Percentiles rank a stretch among this genome's conserved stretches.
phyloP scores from a whole-genome alignment of 2,113 vertebrate species.

The Numida meleagris region DNA sequence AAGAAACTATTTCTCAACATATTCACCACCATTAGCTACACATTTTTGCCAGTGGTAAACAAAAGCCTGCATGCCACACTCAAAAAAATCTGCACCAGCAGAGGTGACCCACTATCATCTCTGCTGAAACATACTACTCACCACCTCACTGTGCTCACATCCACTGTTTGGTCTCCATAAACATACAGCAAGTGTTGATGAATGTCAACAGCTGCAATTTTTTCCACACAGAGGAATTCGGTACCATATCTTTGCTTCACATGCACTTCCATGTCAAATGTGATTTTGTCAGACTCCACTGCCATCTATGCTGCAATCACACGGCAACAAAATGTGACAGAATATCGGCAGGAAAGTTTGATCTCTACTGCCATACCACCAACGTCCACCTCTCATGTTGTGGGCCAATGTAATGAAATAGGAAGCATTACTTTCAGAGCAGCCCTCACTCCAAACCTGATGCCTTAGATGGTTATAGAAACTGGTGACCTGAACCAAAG shows the following conservation, averaged over 20 bases:
- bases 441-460: not conserved
- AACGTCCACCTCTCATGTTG: not conserved
- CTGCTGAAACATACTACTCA: too few relatives aligned
- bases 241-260: not conserved
- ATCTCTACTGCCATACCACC: too few relatives aligned
- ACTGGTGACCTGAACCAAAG: not conserved
- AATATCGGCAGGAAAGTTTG: too few relatives aligned
- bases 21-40: too few relatives aligned
- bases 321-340: not conserved
- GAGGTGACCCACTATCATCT: too few relatives aligned
- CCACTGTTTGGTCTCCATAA: too few relatives aligned
- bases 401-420: not conserved
- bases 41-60: too few relatives aligned
- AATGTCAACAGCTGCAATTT: not conserved
- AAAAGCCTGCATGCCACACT: too few relatives aligned
- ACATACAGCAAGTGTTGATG: too few relatives aligned
- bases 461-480: not conserved
- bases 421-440: not conserved
- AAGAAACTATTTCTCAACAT: too few relatives aligned
- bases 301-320: not conserved
- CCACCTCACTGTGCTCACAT: too few relatives aligned
- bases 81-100: too few relatives aligned
- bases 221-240: not conserved
- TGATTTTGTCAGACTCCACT: not conserved
- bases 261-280: not conserved